These are phyloP conservation scores for Drosophila imparisetae DNA, from an alignment of 2,888 invertebrate species.

Conservation along the genomic window DNA sequence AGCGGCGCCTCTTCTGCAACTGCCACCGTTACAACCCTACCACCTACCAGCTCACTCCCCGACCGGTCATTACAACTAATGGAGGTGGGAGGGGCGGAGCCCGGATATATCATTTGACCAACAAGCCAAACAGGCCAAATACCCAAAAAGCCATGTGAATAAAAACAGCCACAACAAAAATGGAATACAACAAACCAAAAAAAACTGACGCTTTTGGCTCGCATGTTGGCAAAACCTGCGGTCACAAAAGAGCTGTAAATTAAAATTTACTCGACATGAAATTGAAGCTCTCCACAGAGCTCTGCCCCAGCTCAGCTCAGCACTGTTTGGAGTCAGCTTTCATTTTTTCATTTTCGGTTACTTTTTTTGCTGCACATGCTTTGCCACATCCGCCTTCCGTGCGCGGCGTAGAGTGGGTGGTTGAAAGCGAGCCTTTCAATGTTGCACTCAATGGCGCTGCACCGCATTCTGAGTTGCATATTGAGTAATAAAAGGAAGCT, in stretches of 20 bases:
- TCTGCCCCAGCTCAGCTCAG: constrained; percentile 4
- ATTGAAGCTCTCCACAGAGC: constrained; percentile 58
- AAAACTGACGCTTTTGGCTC: constrained; percentile 51
- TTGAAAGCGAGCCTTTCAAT: constrained; percentile 13
- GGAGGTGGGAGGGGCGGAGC: constrained; percentile 30
- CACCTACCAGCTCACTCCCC: constrained; percentile 5
- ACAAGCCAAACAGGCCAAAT: constrained; percentile 58
- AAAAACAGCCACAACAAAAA: constrained; percentile 6
- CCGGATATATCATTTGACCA: constrained; percentile 66
- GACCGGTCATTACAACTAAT: constrained; percentile 65
- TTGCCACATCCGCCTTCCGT: constrained; percentile 34
- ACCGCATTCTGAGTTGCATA: constrained; percentile 27
- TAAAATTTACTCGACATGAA: constrained; percentile 76
- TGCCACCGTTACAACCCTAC: not conserved
- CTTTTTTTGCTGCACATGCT: constrained; percentile 41
- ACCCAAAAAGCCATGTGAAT: constrained; percentile 23
- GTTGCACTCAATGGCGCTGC: constrained; percentile 35
- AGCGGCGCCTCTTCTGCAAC: constrained; percentile 27
- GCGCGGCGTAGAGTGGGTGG: not conserved
- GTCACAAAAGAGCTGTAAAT: constrained; percentile 79
- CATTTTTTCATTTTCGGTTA: constrained; percentile 7
- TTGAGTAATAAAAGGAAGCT: not conserved
- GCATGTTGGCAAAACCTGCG: constrained; percentile 66
- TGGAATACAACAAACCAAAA: not conserved
- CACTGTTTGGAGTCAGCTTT: constrained; percentile 19